Percentiles rank a stretch among this genome's conserved stretches.
These are phyloP conservation scores for Drosophila mayaguana DNA, from an alignment of 2,888 invertebrate genomes.

Conservation along the genomic window DNA sequence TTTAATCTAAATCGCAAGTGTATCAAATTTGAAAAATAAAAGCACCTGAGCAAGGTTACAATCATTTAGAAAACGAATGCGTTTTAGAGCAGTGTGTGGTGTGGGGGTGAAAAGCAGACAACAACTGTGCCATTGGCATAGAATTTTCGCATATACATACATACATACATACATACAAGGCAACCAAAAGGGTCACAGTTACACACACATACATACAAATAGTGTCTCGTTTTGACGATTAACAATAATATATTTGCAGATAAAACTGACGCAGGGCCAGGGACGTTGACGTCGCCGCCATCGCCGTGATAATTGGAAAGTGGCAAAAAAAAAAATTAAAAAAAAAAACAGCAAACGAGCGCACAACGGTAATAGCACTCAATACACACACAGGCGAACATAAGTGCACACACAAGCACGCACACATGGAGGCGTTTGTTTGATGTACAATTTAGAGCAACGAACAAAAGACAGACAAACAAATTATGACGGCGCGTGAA, in stretches of 20 bases:
- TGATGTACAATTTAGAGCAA: conserved; percentile 58
- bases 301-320: conserved; percentile 68
- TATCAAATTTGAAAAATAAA: conserved; percentile 1
- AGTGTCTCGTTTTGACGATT: conserved; percentile 23
- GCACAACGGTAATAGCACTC: conserved; percentile 59
- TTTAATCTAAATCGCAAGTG: conserved; percentile 27
- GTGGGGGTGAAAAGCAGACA: conserved; percentile 55
- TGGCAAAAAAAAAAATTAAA: conserved; percentile 42
- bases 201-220: not conserved
- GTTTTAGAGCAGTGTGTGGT: conserved; percentile 40
- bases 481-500: conserved; percentile 77
- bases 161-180: conserved; percentile 38
- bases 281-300: conserved; percentile 49
- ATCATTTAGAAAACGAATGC: conserved; percentile 38
- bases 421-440: conserved; percentile 64
- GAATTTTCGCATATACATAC: conserved; percentile 66
- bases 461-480: conserved; percentile 42
- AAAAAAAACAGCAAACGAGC: conserved; percentile 31
- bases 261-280: conserved; percentile 49
- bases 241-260: conserved; percentile 57
- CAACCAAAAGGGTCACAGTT: conserved; percentile 25
- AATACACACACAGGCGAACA: conserved; percentile 27
- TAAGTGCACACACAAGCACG: conserved; percentile 27
- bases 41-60: conserved; percentile 40
- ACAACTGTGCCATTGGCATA: conserved; percentile 74